Conservation (phyloP, 2,888 invertebrate species). For the Agonopterix heracliana region DNA sequence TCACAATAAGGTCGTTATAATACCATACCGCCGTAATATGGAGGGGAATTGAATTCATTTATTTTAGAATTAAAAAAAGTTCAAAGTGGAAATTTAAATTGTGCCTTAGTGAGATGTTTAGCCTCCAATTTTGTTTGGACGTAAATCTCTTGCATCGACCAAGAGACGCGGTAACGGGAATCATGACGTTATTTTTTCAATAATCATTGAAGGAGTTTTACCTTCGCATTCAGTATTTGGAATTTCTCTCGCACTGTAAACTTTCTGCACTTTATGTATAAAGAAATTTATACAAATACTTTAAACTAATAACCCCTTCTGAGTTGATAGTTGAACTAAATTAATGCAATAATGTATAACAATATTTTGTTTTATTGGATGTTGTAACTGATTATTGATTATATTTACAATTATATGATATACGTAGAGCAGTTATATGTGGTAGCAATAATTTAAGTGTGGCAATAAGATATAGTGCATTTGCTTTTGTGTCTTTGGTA, state of each 20-base stretch:
- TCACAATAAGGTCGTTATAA: too few species aligned
- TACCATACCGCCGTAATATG: not conserved
- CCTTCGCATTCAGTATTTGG: slow-evolving; percentile 31
- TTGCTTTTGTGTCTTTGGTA: slow-evolving; percentile 63
- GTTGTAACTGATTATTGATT: slow-evolving; percentile 64
- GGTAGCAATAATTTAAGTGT: slow-evolving; percentile 74
- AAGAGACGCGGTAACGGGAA: slow-evolving; percentile 23
- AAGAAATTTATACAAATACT: slow-evolving; percentile 28
- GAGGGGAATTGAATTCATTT: slow-evolving; percentile 57
- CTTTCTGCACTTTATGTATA: slow-evolving; percentile 41
- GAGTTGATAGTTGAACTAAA: slow-evolving; percentile 43
- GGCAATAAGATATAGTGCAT: slow-evolving; percentile 71
- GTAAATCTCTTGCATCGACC: slow-evolving; percentile 24
- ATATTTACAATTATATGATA: slow-evolving; percentile 60
- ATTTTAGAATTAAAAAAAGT: slow-evolving; percentile 66
- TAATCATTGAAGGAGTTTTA: slow-evolving; percentile 29
- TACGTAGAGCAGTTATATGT: slow-evolving; percentile 62
- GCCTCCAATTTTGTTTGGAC: slow-evolving; percentile 53
- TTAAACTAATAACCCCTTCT: slow-evolving; percentile 44
- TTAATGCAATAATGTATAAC: slow-evolving; percentile 65
- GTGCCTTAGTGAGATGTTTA: slow-evolving; percentile 71
- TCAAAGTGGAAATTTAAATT: slow-evolving; percentile 71
- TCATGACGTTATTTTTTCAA: slow-evolving; percentile 19
- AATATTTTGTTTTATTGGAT: slow-evolving; percentile 67
- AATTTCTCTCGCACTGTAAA: slow-evolving; percentile 50